Conservation (phyloP, 2,888 invertebrate genomes). For the Andricus curvator region DNA sequence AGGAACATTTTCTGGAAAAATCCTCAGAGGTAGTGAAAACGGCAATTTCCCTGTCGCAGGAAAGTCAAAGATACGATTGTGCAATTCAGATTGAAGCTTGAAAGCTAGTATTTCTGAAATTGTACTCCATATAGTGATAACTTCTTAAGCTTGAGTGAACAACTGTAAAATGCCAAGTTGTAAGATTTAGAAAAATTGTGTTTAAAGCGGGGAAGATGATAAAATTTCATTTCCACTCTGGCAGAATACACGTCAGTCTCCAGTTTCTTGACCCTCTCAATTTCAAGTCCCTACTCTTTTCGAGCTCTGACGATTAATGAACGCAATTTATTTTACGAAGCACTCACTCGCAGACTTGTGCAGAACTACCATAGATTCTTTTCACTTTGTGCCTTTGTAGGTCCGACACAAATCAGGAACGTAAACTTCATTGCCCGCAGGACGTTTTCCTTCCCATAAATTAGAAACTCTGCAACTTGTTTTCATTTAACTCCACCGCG, state of each 20-base stretch:
- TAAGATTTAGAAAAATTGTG: background rate
- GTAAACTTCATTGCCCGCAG: background rate
- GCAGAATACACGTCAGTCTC: background rate
- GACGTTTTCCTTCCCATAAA: background rate
- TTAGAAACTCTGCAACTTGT: background rate
- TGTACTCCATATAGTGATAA: background rate
- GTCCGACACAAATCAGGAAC: background rate
- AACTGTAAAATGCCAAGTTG: background rate
- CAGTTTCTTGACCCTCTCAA: slow-evolving; percentile 10
- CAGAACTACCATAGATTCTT: background rate
- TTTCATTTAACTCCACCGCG: background rate
- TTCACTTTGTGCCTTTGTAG: background rate
- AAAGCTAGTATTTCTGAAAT: background rate
- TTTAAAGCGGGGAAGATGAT: background rate
- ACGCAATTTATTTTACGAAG: slow-evolving; percentile 20
- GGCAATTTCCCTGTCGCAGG: background rate
- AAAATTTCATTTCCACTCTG: background rate
- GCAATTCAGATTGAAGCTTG: background rate
- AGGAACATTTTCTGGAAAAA: background rate
- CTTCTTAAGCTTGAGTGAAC: background rate
- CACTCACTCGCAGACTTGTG: slow-evolving; percentile 4
- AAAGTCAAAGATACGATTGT: background rate
- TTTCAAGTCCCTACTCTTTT: background rate
- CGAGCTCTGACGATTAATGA: slow-evolving; percentile 5
- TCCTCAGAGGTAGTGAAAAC: background rate